Conservation (phyloP, 2,113 vertebrate species). For the Geothlypis trichas region DNA sequence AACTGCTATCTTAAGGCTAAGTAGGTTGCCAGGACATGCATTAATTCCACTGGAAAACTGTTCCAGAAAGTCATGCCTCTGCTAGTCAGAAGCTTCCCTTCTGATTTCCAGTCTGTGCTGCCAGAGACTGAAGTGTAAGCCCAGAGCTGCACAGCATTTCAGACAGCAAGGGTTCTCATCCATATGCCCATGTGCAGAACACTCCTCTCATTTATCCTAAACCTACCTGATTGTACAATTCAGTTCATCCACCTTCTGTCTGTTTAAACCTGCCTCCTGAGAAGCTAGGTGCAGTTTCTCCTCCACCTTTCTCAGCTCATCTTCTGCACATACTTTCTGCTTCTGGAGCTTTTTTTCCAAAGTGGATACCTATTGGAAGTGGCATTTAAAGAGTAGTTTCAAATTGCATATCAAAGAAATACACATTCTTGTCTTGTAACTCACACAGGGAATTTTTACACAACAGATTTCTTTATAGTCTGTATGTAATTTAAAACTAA, state of each 20-base stretch:
- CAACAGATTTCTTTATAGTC: background rate
- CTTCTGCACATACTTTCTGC: slow-evolving; percentile 72
- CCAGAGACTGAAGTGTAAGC: background rate
- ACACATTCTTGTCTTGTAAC: background rate
- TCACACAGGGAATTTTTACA: background rate
- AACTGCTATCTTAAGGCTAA: background rate
- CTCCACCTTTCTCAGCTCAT: slow-evolving; percentile 76
- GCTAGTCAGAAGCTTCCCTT: background rate
- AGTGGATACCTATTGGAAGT: slow-evolving; percentile 78
- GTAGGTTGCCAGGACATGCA: background rate
- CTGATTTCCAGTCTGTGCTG: background rate
- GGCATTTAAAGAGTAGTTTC: background rate
- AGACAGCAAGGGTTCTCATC: background rate
- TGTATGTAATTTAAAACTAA: background rate
- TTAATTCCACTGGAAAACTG: background rate
- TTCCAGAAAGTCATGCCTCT: background rate
- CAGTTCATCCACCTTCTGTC: slow-evolving; percentile 76
- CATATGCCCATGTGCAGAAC: background rate
- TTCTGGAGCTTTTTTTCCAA: slow-evolving; percentile 88
- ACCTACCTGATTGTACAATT: slow-evolving; percentile 78
- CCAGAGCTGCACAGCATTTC: background rate
- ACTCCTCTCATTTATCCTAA: background rate
- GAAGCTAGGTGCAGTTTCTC: slow-evolving; percentile 68
- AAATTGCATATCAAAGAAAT: background rate
- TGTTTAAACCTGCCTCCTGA: slow-evolving; percentile 73